A percentile compares a stretch with the other conserved stretches of the same genome.
These are phyloP conservation scores for Myrmecobius fasciatus DNA, from an alignment of 2,113 vertebrate species.

Conservation along the genomic window DNA sequence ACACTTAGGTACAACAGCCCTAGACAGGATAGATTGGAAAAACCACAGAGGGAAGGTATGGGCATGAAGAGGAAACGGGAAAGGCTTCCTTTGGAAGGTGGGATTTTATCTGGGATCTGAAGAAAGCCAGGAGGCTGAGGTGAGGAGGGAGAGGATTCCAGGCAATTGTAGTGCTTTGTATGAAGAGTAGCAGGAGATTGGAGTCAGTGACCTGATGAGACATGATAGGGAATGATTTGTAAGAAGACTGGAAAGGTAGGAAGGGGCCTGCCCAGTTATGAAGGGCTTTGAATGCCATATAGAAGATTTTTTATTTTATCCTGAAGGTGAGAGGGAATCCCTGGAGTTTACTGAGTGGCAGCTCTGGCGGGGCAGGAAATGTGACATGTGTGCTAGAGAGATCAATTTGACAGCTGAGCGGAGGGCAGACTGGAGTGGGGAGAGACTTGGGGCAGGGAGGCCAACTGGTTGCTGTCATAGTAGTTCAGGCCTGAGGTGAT, in stretches of 20 bases:
- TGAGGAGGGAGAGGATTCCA: neutral
- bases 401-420: neutral
- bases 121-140: no score
- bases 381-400: neutral
- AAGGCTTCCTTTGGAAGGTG: neutral
- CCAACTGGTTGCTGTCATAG: neutral
- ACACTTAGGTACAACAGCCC: neutral
- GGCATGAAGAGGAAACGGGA: neutral
- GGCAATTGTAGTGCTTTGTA: neutral
- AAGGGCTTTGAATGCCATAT: neutral
- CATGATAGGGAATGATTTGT: neutral
- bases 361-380: neutral
- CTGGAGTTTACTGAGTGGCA: neutral
- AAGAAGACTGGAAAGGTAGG: neutral
- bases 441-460: neutral
- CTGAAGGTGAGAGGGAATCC: neutral
- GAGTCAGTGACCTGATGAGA: neutral
- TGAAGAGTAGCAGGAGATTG: neutral
- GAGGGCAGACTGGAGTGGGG: neutral
- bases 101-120: neutral
- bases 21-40: neutral
- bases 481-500: neutral
- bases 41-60: no score
- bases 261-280: neutral
- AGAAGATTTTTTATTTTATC: neutral